These are phyloP conservation scores for Rhinoderma darwinii DNA, from an alignment of 2,113 vertebrate genomes.

Conservation along the genomic window DNA sequence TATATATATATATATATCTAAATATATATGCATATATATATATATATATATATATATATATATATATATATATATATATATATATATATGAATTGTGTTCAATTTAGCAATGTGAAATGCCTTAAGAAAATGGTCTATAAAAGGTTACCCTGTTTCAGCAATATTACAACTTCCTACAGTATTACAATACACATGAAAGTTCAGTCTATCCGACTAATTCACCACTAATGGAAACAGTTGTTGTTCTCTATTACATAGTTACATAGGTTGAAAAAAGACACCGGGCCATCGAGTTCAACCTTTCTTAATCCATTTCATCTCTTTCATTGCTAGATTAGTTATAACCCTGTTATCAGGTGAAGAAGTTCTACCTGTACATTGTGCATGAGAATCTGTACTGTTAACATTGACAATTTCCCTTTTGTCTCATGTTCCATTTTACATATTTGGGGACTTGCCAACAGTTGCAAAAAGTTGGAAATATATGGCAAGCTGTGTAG, in stretches of 20 bases:
- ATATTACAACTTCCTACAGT: not conserved
- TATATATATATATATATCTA: too few species aligned
- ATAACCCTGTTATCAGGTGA: not conserved
- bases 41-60: too few species aligned
- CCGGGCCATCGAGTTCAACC: too few species aligned
- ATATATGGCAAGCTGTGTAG: not conserved
- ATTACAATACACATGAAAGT: not conserved
- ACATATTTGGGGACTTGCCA: not conserved
- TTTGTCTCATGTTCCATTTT: not conserved
- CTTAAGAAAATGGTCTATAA: not conserved
- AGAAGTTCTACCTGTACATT: not conserved
- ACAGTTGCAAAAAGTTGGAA: not conserved
- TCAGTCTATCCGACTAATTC: not conserved
- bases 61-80: too few species aligned
- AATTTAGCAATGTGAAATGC: too few species aligned
- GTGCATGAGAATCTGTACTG: not conserved
- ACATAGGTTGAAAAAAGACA: too few species aligned
- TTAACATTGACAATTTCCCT: too few species aligned
- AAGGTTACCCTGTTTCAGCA: not conserved
- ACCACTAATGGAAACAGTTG: not conserved
- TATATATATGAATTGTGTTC: too few species aligned
- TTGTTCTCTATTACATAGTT: too few species aligned
- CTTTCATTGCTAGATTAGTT: too few species aligned
- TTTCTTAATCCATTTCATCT: too few species aligned
- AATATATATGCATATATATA: too few species aligned